phyloP scores from a whole-genome alignment of 2,797 vertebrate species.

The Oceanodroma leucorhoa region DNA sequence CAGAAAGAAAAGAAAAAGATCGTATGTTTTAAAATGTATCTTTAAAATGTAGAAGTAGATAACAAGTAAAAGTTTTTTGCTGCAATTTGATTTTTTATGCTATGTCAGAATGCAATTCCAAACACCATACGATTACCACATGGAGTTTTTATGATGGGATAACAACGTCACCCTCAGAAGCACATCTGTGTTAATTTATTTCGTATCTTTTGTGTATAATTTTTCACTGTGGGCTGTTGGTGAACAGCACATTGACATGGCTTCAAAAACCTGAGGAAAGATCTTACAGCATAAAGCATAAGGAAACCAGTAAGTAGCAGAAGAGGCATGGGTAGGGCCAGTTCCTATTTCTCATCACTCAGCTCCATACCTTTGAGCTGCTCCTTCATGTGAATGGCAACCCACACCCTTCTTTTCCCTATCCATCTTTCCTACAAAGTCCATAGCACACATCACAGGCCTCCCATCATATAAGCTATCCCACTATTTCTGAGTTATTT shows the following conservation, averaged over 20 bases:
- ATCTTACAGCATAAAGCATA: background rate
- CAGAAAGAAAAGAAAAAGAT: background rate
- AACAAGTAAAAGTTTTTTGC: background rate
- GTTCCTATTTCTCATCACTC: background rate
- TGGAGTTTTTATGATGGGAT: background rate
- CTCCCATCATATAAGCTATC: background rate
- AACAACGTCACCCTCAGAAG: background rate
- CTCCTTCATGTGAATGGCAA: fast-evolving
- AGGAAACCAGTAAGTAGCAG: background rate
- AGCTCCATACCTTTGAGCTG: fast-evolving
- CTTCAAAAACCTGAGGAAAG: background rate
- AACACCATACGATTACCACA: background rate
- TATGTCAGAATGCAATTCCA: background rate
- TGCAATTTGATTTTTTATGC: background rate
- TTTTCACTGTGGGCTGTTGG: background rate
- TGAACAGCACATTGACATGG: background rate
- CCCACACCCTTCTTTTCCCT: background rate
- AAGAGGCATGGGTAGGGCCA: background rate
- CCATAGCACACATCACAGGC: background rate
- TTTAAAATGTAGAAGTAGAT: background rate
- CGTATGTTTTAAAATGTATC: background rate
- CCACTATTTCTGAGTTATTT: background rate
- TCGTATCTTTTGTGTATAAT: background rate
- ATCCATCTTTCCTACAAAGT: background rate
- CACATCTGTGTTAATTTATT: background rate